Evolutionary conservation across 2,797 vertebrate genomes (phyloP), one percentile per base, ranked within the genome.

Genomic region (Apodemus agrarius): DNA sequence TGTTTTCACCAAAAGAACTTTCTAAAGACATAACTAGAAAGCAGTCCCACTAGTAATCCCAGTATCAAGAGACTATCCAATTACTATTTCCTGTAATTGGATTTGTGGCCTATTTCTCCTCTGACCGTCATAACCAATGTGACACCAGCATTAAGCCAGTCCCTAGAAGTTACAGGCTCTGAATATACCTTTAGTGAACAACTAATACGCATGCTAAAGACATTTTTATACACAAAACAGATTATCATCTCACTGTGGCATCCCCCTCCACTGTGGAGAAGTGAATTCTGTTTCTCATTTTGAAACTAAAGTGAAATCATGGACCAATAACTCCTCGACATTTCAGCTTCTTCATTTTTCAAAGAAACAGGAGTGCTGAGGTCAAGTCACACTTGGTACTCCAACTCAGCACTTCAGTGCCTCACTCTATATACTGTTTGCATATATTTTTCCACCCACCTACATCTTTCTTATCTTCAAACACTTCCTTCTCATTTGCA

Each of bases 11-110:
- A 89, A 67, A n/a, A 91, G 16, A 26, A 93, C 49, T 96, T 85
- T 65, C 80, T 94, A 91, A 95, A 96, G 46, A 80, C 2, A 22
- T 74, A 83, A 75, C 40, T 80, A 82, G 69, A 91, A 94, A 90
- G 86, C 8, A 78, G 61, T 92, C 34, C 26, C 31, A 87, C 72
- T 81, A 46, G 12, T 17, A 21, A 95, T 54, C 52, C 40, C 87
- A 84, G 78, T 29, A 79, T 74, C 37, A 59, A 90, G 49, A 92
- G 57, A 84, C 63, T 85, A 88, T 7, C 24, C 86, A 59, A 31
- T 31, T 74, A 40, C 13, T 43, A 75, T 43, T 74, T 57, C 13
- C 34, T 74, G 40, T 59, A 21, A 43, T 21, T 88, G n/a, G 59
- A 59, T 65, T 89, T 89, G 26, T 82, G 54, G 40, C n/a, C 17